Conservation (phyloP, 2,113 vertebrate genomes). For the Hypomesus transpacificus region DNA sequence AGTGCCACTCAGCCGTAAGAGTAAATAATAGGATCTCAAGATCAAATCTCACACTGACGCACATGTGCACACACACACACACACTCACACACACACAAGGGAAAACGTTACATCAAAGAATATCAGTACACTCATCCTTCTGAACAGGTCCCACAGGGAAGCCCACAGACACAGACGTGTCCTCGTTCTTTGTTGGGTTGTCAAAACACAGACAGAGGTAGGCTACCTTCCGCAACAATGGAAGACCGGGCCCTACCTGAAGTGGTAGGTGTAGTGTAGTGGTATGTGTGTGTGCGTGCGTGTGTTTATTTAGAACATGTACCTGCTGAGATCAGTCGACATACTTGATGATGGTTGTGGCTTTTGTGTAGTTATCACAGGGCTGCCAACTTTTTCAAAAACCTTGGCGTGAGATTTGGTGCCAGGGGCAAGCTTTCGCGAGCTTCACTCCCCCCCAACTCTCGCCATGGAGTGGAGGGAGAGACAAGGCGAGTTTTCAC, state of each 20-base stretch:
- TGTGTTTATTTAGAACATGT: background rate
- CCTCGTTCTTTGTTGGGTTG: no score
- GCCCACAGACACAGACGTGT: no score
- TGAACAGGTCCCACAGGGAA: background rate
- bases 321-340: no score
- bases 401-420: no score
- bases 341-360: no score
- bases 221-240: conserved; percentile 8
- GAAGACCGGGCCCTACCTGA: conserved; percentile 40
- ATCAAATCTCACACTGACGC: background rate
- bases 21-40: conserved; percentile 8
- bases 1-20: conserved; percentile 15
- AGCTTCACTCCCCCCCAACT: no score
- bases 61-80: background rate
- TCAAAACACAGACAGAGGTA: no score
- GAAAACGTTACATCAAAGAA: background rate
- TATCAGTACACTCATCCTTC: background rate
- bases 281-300: conserved; percentile 7
- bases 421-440: no score
- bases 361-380: no score
- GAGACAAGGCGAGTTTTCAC: no score
- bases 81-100: background rate
- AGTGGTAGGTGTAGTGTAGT: conserved; percentile 11
- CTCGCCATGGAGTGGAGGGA: no score
- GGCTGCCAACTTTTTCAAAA: no score